Percentiles rank a stretch among this genome's conserved stretches.
These are phyloP conservation scores for Danionella dracula DNA, from an alignment of 2,797 vertebrate species.

Conservation along the genomic window DNA sequence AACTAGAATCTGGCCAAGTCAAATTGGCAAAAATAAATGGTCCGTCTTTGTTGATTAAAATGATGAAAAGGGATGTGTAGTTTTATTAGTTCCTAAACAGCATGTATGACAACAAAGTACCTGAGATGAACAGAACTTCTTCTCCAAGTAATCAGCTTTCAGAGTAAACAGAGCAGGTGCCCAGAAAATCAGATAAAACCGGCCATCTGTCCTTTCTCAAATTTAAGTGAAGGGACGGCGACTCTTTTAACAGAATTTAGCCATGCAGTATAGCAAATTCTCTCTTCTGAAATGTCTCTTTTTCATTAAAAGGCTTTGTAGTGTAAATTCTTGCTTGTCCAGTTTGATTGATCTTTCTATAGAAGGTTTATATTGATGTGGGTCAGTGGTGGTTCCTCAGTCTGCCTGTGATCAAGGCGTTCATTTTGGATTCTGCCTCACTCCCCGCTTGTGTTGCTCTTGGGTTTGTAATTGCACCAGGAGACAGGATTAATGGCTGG, in stretches of 20 bases:
- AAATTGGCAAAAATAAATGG: background rate
- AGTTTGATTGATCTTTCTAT: no score
- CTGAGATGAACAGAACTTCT: background rate
- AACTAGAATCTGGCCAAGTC: background rate
- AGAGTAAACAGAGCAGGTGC: background rate
- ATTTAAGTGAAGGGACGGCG: background rate
- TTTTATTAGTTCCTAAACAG: no score
- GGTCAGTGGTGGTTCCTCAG: background rate
- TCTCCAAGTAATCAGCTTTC: background rate
- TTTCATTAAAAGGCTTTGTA: no score
- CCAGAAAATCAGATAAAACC: background rate
- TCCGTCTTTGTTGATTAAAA: background rate
- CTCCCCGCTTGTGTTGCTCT: background rate
- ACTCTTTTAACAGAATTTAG: background rate
- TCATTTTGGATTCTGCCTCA: background rate
- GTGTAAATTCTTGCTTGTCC: no score
- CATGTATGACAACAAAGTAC: background rate
- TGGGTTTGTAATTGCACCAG: slow-evolving; percentile 22
- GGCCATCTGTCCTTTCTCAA: background rate
- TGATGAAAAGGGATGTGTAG: background rate
- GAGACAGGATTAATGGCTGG: slow-evolving; percentile 29
- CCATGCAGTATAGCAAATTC: no score
- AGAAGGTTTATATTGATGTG: background rate
- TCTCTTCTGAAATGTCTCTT: no score
- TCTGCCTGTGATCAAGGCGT: background rate